A percentile compares a stretch with the other conserved stretches of the same genome.
These are phyloP conservation scores for Dermatemys mawii DNA, from an alignment of 2,113 vertebrate species.

Conservation along the genomic window DNA sequence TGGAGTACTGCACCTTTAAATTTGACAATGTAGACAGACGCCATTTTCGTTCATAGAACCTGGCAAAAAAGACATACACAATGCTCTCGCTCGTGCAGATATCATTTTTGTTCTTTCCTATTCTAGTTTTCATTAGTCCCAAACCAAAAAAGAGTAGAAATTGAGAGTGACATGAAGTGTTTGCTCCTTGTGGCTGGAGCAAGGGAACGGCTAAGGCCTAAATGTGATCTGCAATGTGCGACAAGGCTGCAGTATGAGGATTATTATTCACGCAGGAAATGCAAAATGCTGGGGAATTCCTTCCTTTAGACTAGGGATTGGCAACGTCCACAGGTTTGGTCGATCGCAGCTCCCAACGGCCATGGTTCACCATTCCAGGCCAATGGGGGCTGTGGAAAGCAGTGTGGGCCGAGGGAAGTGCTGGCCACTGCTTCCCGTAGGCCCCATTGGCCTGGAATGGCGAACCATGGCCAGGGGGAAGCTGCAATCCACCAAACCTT, in stretches of 20 bases:
- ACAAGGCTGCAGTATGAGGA: background rate
- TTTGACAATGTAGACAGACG: background rate
- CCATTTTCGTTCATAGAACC: background rate
- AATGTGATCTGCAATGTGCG: background rate
- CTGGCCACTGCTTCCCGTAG: no score
- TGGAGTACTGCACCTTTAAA: background rate
- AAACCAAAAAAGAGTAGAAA: conserved; percentile 26
- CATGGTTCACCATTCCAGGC: no score
- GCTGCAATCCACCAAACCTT: no score
- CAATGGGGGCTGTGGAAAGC: no score
- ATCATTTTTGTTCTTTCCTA: conserved; percentile 23
- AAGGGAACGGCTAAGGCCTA: background rate
- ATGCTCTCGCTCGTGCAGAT: background rate
- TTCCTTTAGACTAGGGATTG: background rate
- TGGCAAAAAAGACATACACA: background rate
- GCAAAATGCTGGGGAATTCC: background rate
- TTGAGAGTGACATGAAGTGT: background rate
- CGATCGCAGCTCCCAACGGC: no score
- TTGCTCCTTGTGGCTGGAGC: background rate
- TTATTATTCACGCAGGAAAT: background rate
- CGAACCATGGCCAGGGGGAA: no score
- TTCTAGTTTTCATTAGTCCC: background rate
- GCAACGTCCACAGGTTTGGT: no score
- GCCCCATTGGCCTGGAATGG: no score
- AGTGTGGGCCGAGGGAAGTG: no score